phyloP scores from a whole-genome alignment of 2,888 invertebrate genomes.

The Pseudolycoriella hygida region DNA sequence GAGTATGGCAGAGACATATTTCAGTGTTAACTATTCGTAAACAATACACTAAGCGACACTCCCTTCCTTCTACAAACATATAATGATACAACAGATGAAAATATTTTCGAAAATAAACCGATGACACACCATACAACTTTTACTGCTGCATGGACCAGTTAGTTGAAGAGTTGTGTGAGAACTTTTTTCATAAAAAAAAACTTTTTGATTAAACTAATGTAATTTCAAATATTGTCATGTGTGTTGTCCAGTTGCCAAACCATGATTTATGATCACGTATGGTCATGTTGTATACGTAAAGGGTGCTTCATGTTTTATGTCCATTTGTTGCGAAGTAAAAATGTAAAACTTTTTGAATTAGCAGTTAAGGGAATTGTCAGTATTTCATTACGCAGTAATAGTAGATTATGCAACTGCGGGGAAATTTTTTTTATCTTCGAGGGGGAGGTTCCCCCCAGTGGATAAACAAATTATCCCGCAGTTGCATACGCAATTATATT shows the following conservation, averaged over 20 bases:
- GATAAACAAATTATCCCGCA: no score
- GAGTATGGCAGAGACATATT: no score
- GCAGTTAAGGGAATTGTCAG: no score
- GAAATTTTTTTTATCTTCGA: no score
- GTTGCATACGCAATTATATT: no score
- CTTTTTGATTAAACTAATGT: slow-evolving; percentile 7
- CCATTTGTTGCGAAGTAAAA: background rate
- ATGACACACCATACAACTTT: background rate
- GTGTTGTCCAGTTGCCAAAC: slow-evolving; percentile 7
- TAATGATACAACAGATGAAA: background rate
- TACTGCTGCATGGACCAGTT: no score
- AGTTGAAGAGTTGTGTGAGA: background rate
- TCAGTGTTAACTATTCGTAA: background rate
- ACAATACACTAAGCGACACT: background rate
- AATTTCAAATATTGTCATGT: slow-evolving; percentile 6
- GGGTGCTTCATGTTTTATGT: background rate
- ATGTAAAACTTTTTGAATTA: no score
- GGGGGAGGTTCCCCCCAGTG: no score
- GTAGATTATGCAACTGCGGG: no score
- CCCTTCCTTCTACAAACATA: background rate
- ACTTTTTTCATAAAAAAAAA: slow-evolving; percentile 6
- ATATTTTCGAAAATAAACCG: background rate
- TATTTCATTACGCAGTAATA: no score
- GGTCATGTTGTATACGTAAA: background rate
- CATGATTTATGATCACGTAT: slow-evolving; percentile 6